Base-by-base conservation (phyloP, 1,140 invertebrate species). In the Coboldia fuscipes region DNA sequence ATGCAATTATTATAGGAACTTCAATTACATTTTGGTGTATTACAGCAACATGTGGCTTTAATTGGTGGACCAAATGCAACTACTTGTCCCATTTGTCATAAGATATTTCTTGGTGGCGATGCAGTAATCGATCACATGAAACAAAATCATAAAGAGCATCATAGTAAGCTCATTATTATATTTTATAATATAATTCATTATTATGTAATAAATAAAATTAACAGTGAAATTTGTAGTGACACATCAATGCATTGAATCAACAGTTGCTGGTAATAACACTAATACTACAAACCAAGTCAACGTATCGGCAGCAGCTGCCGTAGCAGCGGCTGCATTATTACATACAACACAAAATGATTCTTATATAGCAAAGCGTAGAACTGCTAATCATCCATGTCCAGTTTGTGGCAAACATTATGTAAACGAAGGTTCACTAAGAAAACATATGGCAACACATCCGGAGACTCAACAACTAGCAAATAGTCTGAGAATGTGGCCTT, bases 81-180 rank as follows among this genome's bases (percentile, higher is more conserved):
- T 36, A 79, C 73, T 42, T 90, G 84, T 61, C 82, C 83, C 22
- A 70, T 89, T 43, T 90, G 84, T 62, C 83, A 89, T 64, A 90
- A 90, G 62, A 72, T 89, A 46, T 86, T 89, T 62, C 70, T 89
- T 46, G 83, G 83, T 41, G 76, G 75, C 35, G 84, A 90, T 58
- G 79, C 82, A 29, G 68, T 92, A 30, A 85, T 92, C 66, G 85
- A 90, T 56, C 85, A 92, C 57, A 90, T 90, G 85, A 89, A 89
- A 61, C 78, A 81, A 55, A 81, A 81, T 21, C 85, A 92, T 61
- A 90, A 88, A 64, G 84, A 92, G 51, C 83, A n/a, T n/a, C n/a
- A n/a, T n/a, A n/a, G n/a, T n/a, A n/a, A n/a, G n/a, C n/a, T n/a
- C n/a, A n/a, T n/a, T n/a, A n/a, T n/a, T n/a, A n/a, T n/a, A n/a